Base-by-base conservation (phyloP, 1,140 invertebrate genomes). In the Drosophila saltans region DNA sequence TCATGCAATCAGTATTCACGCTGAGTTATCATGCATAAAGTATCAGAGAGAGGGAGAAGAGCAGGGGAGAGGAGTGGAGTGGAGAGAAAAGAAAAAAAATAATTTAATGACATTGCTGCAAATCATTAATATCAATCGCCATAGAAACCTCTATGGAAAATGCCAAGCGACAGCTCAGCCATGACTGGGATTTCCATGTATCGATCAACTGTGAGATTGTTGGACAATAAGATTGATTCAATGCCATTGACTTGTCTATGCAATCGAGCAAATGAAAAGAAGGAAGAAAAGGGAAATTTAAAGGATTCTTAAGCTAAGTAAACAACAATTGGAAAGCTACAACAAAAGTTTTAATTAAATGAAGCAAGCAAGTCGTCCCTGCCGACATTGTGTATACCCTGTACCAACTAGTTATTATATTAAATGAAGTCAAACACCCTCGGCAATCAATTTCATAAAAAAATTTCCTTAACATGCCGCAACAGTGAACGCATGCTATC, bases 71-170 rank as follows among this genome's bases (percentile, higher is more conserved):
- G 6, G 33, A 36, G 6, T 36, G 24, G 8, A 2, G 3, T 10
- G 9, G 21, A 24, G n/a, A 48, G 45, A 41, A 9, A 11, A 2
- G 69, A 71, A 74, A 57, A 57, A 69, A 76, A 76, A 80, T 78
- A 72, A 69, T 75, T 69, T 70, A 89, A 83, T 88, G 76, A 58
- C 79, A 73, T 72, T 61, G 83, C 57, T 52, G 71, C 69, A 65
- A 89, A 89, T 89, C 84, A 88, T 89, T 88, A 88, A 88, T 88
- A 88, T 89, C 80, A 72, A 78, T 78, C 75, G 63, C 57, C 59
- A 70, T 75, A 45, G 73, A 76, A 55, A 77, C 66, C 52, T 43
- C 24, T 43, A 48, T 64, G 30, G 28, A 36, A 28, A 16, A 26
- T 26, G 9, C 40, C 56, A 58, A 58, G 16, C 26, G 56, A 36